Base-by-base conservation (phyloP, 1,140 invertebrate species). In the Drosophila ohnishii region DNA sequence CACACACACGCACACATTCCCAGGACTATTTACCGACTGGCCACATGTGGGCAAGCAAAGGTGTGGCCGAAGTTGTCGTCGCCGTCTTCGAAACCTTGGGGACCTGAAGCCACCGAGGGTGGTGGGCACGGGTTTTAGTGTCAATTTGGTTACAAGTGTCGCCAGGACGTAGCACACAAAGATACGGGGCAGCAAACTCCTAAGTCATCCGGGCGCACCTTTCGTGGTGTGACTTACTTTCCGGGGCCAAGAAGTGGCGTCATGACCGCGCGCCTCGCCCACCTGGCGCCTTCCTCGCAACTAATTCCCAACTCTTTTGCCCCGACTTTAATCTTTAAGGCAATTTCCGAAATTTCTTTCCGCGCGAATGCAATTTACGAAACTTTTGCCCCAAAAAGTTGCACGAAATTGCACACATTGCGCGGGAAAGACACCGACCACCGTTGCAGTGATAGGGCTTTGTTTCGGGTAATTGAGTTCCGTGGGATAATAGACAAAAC, bases 141-240 rank as follows among this genome's bases (percentile, higher is more conserved):
- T 88, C 80, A 89, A 80, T 89, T 88, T 84, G 81, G 77, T 67
- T 69, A 73, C 80, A 80, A 80, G 80, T 88, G 80, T 85, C 63
- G 65, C 75, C 72, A 53, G 30, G n/a, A 57, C 51, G 48, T 10
- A 22, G 45, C 44, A 70, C 40, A 66, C 11, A 66, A 9, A 56
- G 32, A 62, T 40, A 70, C 42, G 64, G 39, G 65, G 28, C 14
- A 50, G 30, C 42, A 57, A 86, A 75, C 80, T 63, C 85, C 83
- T 75, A 89, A 88, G 84, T 88, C 85, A 88, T 83, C 76, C 32
- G 59, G 82, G 40, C 64, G 56, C 76, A 76, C 69, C 84, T 70
- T 42, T 60, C 58, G 13, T 10, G 16, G 34, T 44, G 48, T 75
- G 53, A 71, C 80, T 83, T 75, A 45, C 45, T 67, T 87, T 88